A percentile compares a stretch with the other conserved stretches of the same genome.
These are phyloP conservation scores for Magallana ariakensis DNA, from an alignment of 1,140 invertebrate species.

Conservation along the genomic window DNA sequence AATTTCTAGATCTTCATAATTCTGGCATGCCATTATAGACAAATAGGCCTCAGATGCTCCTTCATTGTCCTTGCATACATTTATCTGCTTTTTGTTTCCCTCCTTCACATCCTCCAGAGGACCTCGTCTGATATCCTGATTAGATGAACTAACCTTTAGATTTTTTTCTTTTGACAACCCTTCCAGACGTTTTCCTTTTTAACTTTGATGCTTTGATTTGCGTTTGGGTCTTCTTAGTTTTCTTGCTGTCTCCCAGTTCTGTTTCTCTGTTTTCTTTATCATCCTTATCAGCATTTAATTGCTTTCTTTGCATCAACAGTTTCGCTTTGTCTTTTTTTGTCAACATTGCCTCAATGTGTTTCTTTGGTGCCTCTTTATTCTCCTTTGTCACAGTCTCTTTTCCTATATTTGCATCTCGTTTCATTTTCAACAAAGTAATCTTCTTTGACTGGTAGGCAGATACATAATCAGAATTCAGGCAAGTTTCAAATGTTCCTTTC, in stretches of 20 bases:
- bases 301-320: constrained; percentile 16
- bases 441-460: background rate
- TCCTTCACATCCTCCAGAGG: no score
- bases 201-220: background rate
- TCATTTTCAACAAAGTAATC: background rate
- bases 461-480: constrained; percentile 5
- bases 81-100: background rate
- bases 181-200: background rate
- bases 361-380: background rate
- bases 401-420: background rate
- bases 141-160: background rate
- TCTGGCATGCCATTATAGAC: background rate
- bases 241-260: background rate
- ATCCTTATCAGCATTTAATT: constrained; percentile 8
- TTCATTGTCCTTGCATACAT: background rate
- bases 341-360: background rate
- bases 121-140: no score
- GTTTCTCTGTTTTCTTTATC: background rate
- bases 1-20: background rate
- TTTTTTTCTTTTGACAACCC: background rate
- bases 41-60: background rate
- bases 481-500: constrained; percentile 8
- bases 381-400: background rate
- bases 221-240: background rate
- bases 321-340: constrained; percentile 1